Base-by-base conservation (phyloP, 2,888 invertebrate species). In the Polymixis flavicincta region DNA sequence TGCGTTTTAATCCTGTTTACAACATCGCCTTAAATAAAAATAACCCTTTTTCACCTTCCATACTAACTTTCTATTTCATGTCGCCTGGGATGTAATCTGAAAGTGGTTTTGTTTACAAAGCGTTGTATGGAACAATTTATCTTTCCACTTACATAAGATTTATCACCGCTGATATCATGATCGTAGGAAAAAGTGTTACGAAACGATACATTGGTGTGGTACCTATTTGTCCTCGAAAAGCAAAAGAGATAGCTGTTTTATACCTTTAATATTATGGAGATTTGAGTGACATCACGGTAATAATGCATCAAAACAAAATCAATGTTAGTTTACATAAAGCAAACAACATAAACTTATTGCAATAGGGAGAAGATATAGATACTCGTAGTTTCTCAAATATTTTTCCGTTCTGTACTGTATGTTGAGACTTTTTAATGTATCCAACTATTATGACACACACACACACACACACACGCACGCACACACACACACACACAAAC, bases 31-130 rank as follows among this genome's bases (percentile, higher is more conserved):
- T 48, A 28, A 14, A 28, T 17, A 54, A 76, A 82, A 64, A 65
- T 25, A 22, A 54, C 22, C 59, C 73, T 48, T 52, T 60, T 28
- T 48, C 19, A 52, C 52, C 9, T 37, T n/a, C 17, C 22, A 17
- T 50, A 78, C 14, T 63, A 55, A 50, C 55, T 50, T 82, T 50
- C 17, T 17, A 19, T 63, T 48, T 50, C 54, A 78, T 3, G 57
- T 69, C 79, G 48, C 57, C 11, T 22, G 57, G 45, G 84, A 78
- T 78, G 37, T 70, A 63, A 78, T 69, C 70, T 64, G 22, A 78
- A 83, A 83, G 70, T 78, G 83, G 67, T 77, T 76, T 78, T 78
- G 83, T 78, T 83, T 42, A 78, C 83, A 54, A 76, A 76, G 57
- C 42, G 37, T 65, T 82, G 22, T 54, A 48, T 70, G 79, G 69